A percentile compares a stretch with the other conserved stretches of the same genome.
Conservation (phyloP, 2,888 invertebrate genomes). For the Drepanosiphum platanoidis region DNA sequence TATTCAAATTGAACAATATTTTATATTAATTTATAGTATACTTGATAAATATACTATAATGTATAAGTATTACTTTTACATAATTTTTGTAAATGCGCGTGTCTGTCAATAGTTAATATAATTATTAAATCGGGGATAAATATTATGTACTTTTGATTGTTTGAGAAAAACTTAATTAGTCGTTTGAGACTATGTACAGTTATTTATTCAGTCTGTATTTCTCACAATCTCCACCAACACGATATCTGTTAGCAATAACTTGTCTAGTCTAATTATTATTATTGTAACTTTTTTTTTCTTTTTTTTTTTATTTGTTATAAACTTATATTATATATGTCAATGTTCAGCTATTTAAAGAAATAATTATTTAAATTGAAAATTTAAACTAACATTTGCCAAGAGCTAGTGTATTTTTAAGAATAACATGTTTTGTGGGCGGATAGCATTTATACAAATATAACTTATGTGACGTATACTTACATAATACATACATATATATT, state of each 20-base stretch:
- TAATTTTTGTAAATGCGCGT: neutral
- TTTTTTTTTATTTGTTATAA: neutral
- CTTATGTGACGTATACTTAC: too few relatives aligned
- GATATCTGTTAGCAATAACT: neutral
- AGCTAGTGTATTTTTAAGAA: neutral
- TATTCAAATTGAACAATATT: constrained; percentile 7
- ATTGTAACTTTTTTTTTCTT: neutral
- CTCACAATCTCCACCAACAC: neutral
- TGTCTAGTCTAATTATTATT: constrained; percentile 43
- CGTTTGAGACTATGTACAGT: neutral
- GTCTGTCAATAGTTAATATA: neutral
- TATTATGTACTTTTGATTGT: neutral
- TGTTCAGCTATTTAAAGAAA: neutral
- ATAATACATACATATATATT: too few relatives aligned
- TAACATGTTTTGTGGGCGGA: neutral
- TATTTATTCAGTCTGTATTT: neutral
- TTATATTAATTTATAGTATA: neutral
- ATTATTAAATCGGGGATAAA: constrained; percentile 24
- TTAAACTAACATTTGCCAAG: neutral
- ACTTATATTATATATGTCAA: neutral
- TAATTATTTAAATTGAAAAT: neutral
- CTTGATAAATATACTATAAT: neutral
- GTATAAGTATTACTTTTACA: neutral
- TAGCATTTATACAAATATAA: constrained; percentile 1
- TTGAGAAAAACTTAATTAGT: neutral